Evolutionary conservation across 2,888 invertebrate species (phyloP).

Genomic region (Drosophila rellima): DNA sequence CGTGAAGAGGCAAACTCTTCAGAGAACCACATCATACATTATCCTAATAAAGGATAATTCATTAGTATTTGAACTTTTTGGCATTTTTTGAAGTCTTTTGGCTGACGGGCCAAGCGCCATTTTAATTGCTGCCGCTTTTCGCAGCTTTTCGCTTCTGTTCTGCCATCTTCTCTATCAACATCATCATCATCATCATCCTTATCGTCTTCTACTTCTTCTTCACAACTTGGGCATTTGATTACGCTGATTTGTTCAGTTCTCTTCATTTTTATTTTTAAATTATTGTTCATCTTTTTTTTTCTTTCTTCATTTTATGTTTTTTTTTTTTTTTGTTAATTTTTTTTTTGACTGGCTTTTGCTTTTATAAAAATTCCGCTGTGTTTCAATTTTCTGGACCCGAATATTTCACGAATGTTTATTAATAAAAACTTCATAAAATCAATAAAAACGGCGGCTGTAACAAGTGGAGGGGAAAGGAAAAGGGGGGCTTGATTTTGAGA

Average conservation of each 20-base stretch:
- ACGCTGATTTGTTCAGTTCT: conserved; percentile 60
- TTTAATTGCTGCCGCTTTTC: conserved; percentile 68
- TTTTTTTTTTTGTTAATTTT: conserved; percentile 14
- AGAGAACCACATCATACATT: conserved; percentile 85
- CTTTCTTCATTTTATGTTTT: background rate
- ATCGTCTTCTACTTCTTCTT: background rate
- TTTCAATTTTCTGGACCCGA: conserved; percentile 55
- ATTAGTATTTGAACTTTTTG: conserved; percentile 85
- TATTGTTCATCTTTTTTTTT: conserved; percentile 19
- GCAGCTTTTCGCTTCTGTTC: conserved; percentile 3
- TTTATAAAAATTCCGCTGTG: conserved; percentile 71
- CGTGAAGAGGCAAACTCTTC: conserved; percentile 69
- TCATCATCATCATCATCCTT: background rate
- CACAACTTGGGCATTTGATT: conserved; percentile 58
- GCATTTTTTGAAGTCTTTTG: conserved; percentile 80
- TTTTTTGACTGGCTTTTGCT: conserved; percentile 31
- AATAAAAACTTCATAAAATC: conserved; percentile 79
- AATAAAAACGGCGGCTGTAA: conserved; percentile 50
- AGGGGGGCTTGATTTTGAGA: conserved; percentile 8
- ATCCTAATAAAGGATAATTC: conserved; percentile 85
- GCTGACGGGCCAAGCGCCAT: conserved; percentile 63
- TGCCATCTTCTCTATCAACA: background rate
- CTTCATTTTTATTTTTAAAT: conserved; percentile 7
- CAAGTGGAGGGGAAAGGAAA: background rate
- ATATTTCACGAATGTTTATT: conserved; percentile 81